Percentiles rank a stretch among this genome's conserved stretches.
phyloP scores from a whole-genome alignment of 2,888 invertebrate genomes.

The Geophilus truncorum region DNA sequence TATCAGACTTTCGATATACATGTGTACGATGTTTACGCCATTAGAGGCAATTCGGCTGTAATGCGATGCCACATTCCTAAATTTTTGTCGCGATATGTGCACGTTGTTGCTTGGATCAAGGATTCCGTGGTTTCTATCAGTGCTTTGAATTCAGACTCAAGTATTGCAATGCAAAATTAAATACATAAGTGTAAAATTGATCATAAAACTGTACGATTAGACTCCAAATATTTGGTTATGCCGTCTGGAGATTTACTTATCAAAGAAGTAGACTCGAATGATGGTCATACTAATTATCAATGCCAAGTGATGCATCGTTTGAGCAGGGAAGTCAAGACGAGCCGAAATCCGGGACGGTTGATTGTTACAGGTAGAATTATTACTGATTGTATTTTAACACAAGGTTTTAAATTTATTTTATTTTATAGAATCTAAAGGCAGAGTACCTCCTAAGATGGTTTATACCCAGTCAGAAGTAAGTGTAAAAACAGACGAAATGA shows the following conservation, averaged over 20 bases:
- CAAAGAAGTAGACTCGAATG: neutral
- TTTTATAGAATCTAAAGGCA: neutral
- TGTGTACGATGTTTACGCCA: neutral
- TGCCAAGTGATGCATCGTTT: neutral
- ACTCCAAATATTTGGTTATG: neutral
- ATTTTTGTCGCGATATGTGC: neutral
- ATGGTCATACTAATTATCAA: neutral
- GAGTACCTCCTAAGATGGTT: neutral
- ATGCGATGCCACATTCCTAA: neutral
- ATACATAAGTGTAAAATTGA: too few species aligned
- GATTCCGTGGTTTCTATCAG: too few species aligned
- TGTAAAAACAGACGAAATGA: neutral
- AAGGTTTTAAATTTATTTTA: too few species aligned
- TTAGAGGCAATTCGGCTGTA: neutral
- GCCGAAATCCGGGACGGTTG: neutral
- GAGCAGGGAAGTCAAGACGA: neutral
- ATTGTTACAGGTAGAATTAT: neutral
- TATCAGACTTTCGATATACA: constrained; percentile 2
- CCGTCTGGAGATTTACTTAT: neutral
- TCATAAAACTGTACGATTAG: too few species aligned
- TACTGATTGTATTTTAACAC: too few species aligned
- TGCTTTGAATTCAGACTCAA: too few species aligned
- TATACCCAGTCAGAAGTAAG: neutral
- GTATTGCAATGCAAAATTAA: too few species aligned
- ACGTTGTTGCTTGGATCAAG: neutral